Conservation (phyloP, 2,113 vertebrate genomes). For the Ondatra zibethicus region DNA sequence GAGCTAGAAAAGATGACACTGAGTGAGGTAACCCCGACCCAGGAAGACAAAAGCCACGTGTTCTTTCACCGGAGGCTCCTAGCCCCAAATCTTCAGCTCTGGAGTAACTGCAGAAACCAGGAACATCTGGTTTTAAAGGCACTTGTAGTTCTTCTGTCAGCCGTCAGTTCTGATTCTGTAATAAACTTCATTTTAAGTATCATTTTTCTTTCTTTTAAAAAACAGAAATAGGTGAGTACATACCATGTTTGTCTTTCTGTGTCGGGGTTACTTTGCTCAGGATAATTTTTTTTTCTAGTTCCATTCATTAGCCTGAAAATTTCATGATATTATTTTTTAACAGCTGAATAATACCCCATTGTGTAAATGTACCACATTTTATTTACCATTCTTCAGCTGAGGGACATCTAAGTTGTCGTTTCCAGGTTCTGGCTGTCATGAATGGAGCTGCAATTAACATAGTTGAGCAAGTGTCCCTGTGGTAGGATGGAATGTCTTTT, state of each 20-base stretch:
- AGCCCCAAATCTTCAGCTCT: neutral
- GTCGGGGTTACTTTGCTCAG: neutral
- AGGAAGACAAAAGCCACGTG: neutral
- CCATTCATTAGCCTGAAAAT: neutral
- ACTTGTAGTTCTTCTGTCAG: neutral
- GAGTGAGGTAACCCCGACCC: neutral
- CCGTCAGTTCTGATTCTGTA: neutral
- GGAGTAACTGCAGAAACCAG: neutral
- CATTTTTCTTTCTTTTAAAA: constrained; percentile 12
- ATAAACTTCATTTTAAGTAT: constrained; percentile 14
- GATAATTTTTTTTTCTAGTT: neutral
- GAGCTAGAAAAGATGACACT: neutral
- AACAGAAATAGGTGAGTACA: neutral
- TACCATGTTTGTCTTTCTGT: neutral
- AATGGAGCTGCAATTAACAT: too few species aligned
- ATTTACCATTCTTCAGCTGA: too few species aligned
- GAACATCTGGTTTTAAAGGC: neutral
- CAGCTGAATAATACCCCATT: too few species aligned
- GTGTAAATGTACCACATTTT: too few species aligned
- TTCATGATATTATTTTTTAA: too few species aligned
- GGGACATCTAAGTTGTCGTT: too few species aligned
- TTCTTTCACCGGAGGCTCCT: neutral
- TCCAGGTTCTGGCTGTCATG: too few species aligned
- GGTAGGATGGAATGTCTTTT: too few species aligned
- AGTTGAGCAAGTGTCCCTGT: too few species aligned